Base-by-base conservation (phyloP, 1,140 invertebrate genomes). In the Drosophila cardini region DNA sequence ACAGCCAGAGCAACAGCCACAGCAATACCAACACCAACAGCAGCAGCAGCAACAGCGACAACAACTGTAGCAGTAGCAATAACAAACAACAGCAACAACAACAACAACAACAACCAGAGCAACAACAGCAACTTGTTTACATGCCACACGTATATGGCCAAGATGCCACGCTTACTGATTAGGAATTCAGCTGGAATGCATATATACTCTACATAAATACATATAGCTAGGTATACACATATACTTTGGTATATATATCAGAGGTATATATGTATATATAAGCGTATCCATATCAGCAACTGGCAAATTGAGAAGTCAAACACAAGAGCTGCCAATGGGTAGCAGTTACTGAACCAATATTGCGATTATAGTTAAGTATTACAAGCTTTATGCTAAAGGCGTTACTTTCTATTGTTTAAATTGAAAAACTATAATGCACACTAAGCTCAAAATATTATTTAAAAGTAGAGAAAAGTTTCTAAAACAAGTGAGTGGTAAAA, bases 171-270 rank as follows among this genome's bases (percentile, higher is more conserved):
- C 80, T 67, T 65, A 55, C 69, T 73, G 76, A 82, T 87, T 80
- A 80, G 75, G 72, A 83, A 87, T 84, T 84, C 84, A 89, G 74
- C 76, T 73, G 79, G 61, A 87, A 87, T 76, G 61, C 60, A 67
- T 40, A 72, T 43, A 77, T 52, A 78, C 46, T 62, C 2, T 21
- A 50, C 16, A 50, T 45, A 48, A 45, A 26, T 50, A 46, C 36
- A 26, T 26, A 26, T 2, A 26, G 21, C 21, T 26, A 5, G 30
- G 30, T n/a, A 61, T 18, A 62, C 38, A 36, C 32, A 36, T 5
- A 53, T 11, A 36, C 16, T 4, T 15, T 5, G 1, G 0, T 18
- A 45, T 18, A 53, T 53, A 53, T 18, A 36, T 7, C n/a, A 32
- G 48, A 26, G 11, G 43, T 45, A 82, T 61, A 50, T 57, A 61